Base-by-base conservation (phyloP, 2,797 vertebrate species). In the Streptopelia turtur region DNA sequence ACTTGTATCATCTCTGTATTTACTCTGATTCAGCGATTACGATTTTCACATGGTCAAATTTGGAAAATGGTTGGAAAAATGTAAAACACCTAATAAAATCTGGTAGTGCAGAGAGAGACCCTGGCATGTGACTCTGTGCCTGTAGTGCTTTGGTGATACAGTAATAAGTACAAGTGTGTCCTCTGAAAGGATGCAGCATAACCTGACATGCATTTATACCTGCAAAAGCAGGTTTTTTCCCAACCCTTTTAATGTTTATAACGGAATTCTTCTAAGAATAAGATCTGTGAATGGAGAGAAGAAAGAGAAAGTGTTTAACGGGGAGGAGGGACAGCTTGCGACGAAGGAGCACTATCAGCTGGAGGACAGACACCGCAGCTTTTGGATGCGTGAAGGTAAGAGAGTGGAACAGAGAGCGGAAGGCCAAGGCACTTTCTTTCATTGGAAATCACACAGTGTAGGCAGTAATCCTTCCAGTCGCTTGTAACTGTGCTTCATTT, bases 381-480 rank as follows among this genome's bases (percentile, higher is more conserved):
- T 81, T 81, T 31, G 90, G 84, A 70, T 3, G 18, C 5, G 0
- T 25, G 60, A 52, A 9, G 9, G 13, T 27, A 9, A n/a, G 60
- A 61, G 11, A 12, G 56, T 0, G 1, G 53, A 60, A 72, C 7
- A 16, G 39, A 55, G 72, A 88, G 50, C 50, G 49, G 79, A 31
- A 78, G 80, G 56, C 41, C 31, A 45, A 22, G 1, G 7, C 25
- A 0, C 60, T 83, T 84, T 50, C 79, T 89, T 68, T 66, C 50
- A 5, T 1, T 70, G 53, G 65, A 56, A 83, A 70, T 60, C 55
- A 64, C 52, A 65, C 28, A 33, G 47, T 0, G 0, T 7, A 68
- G 60, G 50, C 84, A 79, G 14, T 55, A 81, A 72, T 87, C 78
- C 65, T 86, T 71, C 68, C 60, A 22, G 43, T 66, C 41, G 2